These are phyloP conservation scores for Galago senegalensis DNA, from an alignment of 2,797 vertebrate species.

Conservation along the genomic window DNA sequence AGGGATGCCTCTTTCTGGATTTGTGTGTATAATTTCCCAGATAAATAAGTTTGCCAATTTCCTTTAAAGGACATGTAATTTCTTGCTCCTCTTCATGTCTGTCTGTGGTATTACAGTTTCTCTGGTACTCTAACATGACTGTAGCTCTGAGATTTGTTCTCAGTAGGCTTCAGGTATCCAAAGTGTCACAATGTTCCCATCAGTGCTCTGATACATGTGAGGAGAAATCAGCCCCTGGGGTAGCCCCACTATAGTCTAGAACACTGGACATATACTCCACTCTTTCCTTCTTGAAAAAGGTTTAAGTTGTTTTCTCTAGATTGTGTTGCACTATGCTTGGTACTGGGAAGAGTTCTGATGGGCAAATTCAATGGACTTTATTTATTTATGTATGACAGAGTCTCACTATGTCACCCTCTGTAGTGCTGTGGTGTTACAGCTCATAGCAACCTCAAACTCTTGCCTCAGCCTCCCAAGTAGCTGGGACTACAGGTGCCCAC, in stretches of 20 bases:
- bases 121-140: not conserved
- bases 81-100: not conserved
- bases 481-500: too few species aligned
- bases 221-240: not conserved
- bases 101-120: not conserved
- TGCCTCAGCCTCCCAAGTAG: too few species aligned
- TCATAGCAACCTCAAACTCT: too few species aligned
- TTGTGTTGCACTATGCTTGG: not conserved
- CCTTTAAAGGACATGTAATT: slow-evolving; percentile 17
- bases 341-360: not conserved
- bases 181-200: not conserved
- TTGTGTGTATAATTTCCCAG: not conserved
- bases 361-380: not conserved
- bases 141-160: not conserved
- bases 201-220: not conserved
- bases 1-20: not conserved
- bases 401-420: too few species aligned
- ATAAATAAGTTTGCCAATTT: not conserved
- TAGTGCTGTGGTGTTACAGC: too few species aligned
- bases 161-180: not conserved
- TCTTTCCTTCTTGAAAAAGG: not conserved
- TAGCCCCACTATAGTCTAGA: not conserved
- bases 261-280: not conserved
- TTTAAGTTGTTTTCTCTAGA: not conserved
- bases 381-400: too few species aligned